Evolutionary conservation across 2,888 invertebrate genomes (phyloP).

Genomic region (Embidobia sp.): DNA sequence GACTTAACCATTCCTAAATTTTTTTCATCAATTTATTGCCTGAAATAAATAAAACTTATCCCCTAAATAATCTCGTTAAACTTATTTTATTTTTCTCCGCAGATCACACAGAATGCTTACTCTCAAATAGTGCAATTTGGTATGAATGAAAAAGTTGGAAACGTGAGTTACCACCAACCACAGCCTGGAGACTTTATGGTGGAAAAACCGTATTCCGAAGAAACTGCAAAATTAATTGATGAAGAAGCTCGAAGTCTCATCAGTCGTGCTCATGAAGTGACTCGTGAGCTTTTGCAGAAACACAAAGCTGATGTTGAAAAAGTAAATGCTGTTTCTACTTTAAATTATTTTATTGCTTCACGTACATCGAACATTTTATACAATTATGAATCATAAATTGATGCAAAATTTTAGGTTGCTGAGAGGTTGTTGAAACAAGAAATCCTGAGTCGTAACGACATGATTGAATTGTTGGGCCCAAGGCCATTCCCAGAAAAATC

Average conservation of each 20-base stretch:
- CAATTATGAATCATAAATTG: too few species aligned
- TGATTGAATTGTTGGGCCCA: slow-evolving; percentile 97
- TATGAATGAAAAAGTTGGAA: slow-evolving; percentile 98
- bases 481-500: slow-evolving; percentile 99
- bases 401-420: slow-evolving; percentile 86
- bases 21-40: neutral
- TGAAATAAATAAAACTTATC: too few species aligned
- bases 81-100: too few species aligned
- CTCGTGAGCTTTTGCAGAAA: slow-evolving; percentile 88
- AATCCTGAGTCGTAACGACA: slow-evolving; percentile 96
- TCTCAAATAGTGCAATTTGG: slow-evolving; percentile 98
- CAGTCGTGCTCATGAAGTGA: slow-evolving; percentile 89
- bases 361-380: too few species aligned
- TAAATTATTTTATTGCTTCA: too few species aligned
- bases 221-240: slow-evolving; percentile 97
- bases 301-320: slow-evolving; percentile 94
- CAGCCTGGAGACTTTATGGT: slow-evolving; percentile 95
- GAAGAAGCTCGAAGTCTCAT: slow-evolving; percentile 93
- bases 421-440: slow-evolving; percentile 96
- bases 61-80: too few species aligned
- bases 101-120: slow-evolving; percentile 95
- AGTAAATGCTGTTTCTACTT: slow-evolving; percentile 80
- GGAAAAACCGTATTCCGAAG: slow-evolving; percentile 99
- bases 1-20: too few species aligned
- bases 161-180: slow-evolving; percentile 97